Evolutionary conservation across 2,113 vertebrate species (phyloP), one percentile per base, ranked within the genome.

Genomic region (Phylloscopus trochiloides): DNA sequence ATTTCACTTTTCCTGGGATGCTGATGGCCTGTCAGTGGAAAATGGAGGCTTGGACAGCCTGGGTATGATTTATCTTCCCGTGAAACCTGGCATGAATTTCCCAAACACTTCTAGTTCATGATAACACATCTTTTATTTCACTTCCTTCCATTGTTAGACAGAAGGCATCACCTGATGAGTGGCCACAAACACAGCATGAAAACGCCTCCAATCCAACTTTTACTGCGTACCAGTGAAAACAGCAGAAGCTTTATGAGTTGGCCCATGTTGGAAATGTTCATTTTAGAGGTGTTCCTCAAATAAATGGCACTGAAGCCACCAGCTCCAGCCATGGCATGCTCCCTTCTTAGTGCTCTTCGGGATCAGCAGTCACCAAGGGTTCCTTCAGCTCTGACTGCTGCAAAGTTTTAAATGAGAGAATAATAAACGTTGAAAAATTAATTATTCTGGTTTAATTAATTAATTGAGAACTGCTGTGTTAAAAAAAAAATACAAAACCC

Each of bases 101-200:
- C 91, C 85, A 91, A 97, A 93, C 88, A 91, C 47, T 90, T 81
- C 40, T 22, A 54, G 63, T 42, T 73, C 66, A 54, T 78, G 82
- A 90, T 83, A 96, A 88, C 66, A 75, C 28, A 18, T 58, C 68
- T 94, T 86, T 72, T 67, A 59, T 87, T 91, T 73, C 74, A 66
- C 85, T 96, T 97, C 95, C 96, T 97, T 42, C 94, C 74, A 96
- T 96, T 97, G 94, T 97, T 94, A n/a, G 4, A 45, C 8, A 87
- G 82, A 54, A 94, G 91, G 86, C 77, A 68, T 87, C 70, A 77
- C 59, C 70, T 77, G 65, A 80, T 77, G 72, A 48, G 47, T 26
- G 42, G 31, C 48, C 83, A 61, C 86, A 89, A 85, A 32, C 59
- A 36, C 54, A 55, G 54, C 68, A 34, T 22, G 71, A 48, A 24